These are phyloP conservation scores for Paraescarpia echinospica DNA, from an alignment of 1,140 invertebrate genomes.

Conservation along the genomic window DNA sequence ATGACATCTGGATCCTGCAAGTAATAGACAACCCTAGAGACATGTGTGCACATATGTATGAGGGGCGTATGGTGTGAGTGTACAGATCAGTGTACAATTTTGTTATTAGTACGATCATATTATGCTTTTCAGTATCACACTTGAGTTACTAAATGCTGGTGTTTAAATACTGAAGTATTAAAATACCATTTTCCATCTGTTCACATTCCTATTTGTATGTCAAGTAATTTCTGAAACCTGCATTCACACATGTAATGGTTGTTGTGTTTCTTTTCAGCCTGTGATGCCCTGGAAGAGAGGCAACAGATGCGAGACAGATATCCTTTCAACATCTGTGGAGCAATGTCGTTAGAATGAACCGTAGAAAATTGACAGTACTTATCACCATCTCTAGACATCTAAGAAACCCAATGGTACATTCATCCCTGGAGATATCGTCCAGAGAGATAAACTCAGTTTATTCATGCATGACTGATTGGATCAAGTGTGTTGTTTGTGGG, in stretches of 20 bases:
- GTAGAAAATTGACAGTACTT: constrained; percentile 7
- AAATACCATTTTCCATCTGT: too few species aligned
- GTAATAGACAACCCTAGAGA: too few species aligned
- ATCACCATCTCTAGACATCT: constrained; percentile 11
- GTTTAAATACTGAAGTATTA: too few species aligned
- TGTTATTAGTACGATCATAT: too few species aligned
- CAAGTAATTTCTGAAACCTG: too few species aligned
- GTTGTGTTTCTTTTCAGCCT: constrained; percentile 44
- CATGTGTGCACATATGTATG: too few species aligned
- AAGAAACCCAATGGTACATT: not conserved
- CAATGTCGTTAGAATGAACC: not conserved
- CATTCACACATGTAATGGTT: constrained; percentile 1
- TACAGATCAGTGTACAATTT: too few species aligned
- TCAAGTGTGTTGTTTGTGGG: not conserved
- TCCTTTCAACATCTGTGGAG: constrained; percentile 32
- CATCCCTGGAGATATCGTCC: not conserved
- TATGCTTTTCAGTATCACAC: too few species aligned
- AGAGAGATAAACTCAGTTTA: not conserved
- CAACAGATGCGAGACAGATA: constrained; percentile 60
- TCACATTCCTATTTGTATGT: too few species aligned
- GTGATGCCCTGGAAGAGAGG: constrained; percentile 55
- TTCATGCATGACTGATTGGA: not conserved
- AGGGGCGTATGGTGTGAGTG: too few species aligned
- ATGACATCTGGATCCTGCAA: too few species aligned
- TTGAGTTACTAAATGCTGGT: too few species aligned